Evolutionary conservation across 1,140 invertebrate genomes (phyloP).

Genomic region (Wasmannia auropunctata): DNA sequence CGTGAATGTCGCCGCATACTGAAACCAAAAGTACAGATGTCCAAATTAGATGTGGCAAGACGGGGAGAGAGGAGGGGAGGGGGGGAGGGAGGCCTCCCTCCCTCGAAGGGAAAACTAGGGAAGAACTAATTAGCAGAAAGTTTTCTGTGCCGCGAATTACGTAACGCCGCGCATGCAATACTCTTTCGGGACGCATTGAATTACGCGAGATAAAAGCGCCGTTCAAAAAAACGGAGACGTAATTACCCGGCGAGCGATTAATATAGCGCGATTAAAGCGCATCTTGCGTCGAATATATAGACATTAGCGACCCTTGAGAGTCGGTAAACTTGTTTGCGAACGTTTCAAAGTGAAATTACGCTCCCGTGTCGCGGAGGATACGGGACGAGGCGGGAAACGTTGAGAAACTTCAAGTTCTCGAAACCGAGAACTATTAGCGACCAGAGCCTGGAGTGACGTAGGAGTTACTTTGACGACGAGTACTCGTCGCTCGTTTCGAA

Average conservation of each 20-base stretch:
- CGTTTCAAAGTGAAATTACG: conserved; percentile 64
- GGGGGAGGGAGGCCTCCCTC: not conserved
- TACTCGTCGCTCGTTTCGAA: conserved; percentile 16
- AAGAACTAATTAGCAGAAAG: conserved; percentile 24
- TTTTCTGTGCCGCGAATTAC: not conserved
- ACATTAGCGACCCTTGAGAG: conserved; percentile 46
- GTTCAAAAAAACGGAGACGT: not conserved
- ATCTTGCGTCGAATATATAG: conserved; percentile 42
- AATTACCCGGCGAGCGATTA: conserved; percentile 53
- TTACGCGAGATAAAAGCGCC: conserved; percentile 26
- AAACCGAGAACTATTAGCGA: conserved; percentile 56
- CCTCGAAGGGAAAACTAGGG: not conserved
- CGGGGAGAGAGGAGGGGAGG: no score
- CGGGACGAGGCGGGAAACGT: conserved; percentile 22
- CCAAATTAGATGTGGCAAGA: not conserved
- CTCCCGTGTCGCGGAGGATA: conserved; percentile 34
- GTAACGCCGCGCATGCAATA: not conserved
- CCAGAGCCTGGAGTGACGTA: conserved; percentile 22
- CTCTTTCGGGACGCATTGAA: not conserved
- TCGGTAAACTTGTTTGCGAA: conserved; percentile 64
- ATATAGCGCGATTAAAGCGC: conserved; percentile 60
- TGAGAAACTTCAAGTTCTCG: conserved; percentile 55
- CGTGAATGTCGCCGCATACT: conserved; percentile 99
- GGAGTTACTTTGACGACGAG: conserved; percentile 46
- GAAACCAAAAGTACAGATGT: conserved; percentile 84